These are phyloP conservation scores for Synaphobranchus kaupii DNA, from an alignment of 2,797 vertebrate genomes.

Conservation along the genomic window DNA sequence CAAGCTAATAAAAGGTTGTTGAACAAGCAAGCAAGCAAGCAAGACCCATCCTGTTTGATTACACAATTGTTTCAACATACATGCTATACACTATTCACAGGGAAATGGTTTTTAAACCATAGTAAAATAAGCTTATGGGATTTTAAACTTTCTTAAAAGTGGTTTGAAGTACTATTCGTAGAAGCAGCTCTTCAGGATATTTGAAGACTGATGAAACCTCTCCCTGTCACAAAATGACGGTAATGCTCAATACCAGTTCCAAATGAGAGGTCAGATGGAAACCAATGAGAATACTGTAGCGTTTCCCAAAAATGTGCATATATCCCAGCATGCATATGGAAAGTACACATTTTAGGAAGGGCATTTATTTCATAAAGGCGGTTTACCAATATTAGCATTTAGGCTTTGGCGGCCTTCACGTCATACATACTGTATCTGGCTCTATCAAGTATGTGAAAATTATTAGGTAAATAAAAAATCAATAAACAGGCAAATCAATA, in stretches of 20 bases:
- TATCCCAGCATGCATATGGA: not conserved
- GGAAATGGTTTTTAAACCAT: not conserved
- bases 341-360: not conserved
- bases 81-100: not conserved
- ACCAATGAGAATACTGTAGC: not conserved
- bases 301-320: not conserved
- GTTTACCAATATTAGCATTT: not conserved
- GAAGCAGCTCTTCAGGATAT: too few relatives aligned
- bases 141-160: not conserved
- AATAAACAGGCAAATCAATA: not conserved
- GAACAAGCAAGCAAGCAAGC: not conserved
- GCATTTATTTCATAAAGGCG: not conserved
- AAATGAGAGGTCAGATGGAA: not conserved
- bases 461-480: too few relatives aligned
- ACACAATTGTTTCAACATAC: conserved; percentile 18
- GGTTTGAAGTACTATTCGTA: not conserved
- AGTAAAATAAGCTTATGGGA: not conserved
- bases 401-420: too few relatives aligned
- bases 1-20: conserved; percentile 24
- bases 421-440: not conserved
- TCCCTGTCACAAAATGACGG: not conserved
- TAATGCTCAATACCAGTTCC: not conserved
- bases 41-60: not conserved
- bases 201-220: not conserved
- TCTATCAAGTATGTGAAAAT: too few relatives aligned